A percentile compares a stretch with the other conserved stretches of the same genome.
Conservation (phyloP, 2,888 invertebrate genomes). For the Clitarchus hookeri region DNA sequence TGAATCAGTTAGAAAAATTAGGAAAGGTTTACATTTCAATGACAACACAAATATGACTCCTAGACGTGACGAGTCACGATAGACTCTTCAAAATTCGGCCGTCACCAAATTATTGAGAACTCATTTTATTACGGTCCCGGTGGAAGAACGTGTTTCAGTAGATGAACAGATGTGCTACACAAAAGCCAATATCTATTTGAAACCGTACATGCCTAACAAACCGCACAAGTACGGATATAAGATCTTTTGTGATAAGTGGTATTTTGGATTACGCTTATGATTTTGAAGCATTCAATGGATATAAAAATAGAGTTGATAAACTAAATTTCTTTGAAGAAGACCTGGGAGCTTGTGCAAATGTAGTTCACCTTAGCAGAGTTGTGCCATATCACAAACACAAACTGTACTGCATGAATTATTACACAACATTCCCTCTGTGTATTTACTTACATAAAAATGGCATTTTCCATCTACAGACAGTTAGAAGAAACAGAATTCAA, state of each 20-base stretch:
- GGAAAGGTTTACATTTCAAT: constrained; percentile 7
- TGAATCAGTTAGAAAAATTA: constrained; percentile 21
- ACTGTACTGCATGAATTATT: not conserved
- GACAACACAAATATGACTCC: not conserved
- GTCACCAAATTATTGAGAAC: not conserved
- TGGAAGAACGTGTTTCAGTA: not conserved
- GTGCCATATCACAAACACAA: not conserved
- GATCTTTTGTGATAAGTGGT: not conserved
- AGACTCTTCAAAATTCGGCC: not conserved
- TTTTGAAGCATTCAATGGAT: not conserved
- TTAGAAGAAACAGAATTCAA: constrained; percentile 46
- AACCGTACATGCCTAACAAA: not conserved
- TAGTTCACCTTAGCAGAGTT: not conserved
- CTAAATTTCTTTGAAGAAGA: not conserved
- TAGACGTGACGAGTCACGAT: not conserved
- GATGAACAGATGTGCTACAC: not conserved
- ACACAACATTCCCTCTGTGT: not conserved
- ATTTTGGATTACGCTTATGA: not conserved
- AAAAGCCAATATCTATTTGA: not conserved
- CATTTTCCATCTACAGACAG: constrained; percentile 48
- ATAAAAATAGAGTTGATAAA: not conserved
- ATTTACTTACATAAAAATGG: constrained; percentile 42
- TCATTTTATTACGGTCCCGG: not conserved
- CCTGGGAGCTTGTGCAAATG: not conserved
- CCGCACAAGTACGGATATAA: not conserved